Evolutionary conservation across 2,888 invertebrate genomes (phyloP).

Genomic region (Lasioglossum pauxillum): DNA sequence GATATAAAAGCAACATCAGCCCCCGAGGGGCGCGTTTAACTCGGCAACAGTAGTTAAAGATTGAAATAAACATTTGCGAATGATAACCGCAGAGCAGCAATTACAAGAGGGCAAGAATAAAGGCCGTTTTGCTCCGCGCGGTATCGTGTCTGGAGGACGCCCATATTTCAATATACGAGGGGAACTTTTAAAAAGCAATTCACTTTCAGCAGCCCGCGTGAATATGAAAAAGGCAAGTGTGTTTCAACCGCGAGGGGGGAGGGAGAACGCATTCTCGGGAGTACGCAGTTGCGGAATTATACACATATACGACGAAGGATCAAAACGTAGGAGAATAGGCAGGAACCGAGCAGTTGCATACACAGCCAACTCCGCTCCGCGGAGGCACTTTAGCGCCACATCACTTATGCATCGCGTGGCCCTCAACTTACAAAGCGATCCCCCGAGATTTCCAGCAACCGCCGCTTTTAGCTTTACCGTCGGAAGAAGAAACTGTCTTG

Average conservation of each 20-base stretch:
- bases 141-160: conserved; percentile 43
- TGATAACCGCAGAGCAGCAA: conserved; percentile 41
- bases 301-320: conserved; percentile 50
- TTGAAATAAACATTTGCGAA: conserved; percentile 56
- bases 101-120: conserved; percentile 48
- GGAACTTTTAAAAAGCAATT: conserved; percentile 63
- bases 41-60: conserved; percentile 33
- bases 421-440: conserved; percentile 81
- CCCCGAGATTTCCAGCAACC: conserved; percentile 77
- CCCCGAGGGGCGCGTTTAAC: conserved; percentile 4
- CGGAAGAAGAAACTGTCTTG: conserved; percentile 72
- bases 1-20: conserved; percentile 20
- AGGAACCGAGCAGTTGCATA: conserved; percentile 74
- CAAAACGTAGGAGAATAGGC: conserved; percentile 70
- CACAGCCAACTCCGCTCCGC: conserved; percentile 71
- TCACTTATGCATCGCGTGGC: conserved; percentile 82
- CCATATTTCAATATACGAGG: conserved; percentile 53
- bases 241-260: conserved; percentile 32
- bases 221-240: conserved; percentile 63
- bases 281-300: conserved; percentile 54
- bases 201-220: conserved; percentile 54
- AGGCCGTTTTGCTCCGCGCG: conserved; percentile 28
- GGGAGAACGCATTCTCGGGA: conserved; percentile 31
- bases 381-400: conserved; percentile 79
- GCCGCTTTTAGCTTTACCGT: conserved; percentile 72